A percentile compares a stretch with the other conserved stretches of the same genome.
These are phyloP conservation scores for Mythimna albipuncta DNA, from an alignment of 2,888 invertebrate species.

Conservation along the genomic window DNA sequence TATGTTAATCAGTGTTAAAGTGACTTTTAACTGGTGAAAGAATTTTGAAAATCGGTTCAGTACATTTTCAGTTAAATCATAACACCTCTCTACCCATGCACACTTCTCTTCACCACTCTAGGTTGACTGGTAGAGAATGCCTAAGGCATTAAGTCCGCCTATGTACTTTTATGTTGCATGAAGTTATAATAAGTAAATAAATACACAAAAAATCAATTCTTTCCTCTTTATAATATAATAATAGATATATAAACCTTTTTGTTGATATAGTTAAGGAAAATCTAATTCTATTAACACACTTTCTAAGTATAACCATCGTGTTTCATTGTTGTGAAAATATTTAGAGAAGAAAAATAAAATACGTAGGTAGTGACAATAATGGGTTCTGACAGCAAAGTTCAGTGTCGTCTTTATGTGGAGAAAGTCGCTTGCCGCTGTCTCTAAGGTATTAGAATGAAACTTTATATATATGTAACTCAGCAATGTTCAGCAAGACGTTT, in stretches of 20 bases:
- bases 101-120: too few species aligned
- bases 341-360: neutral
- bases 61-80: too few species aligned
- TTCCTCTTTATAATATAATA: too few species aligned
- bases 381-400: conserved; percentile 2
- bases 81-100: too few species aligned
- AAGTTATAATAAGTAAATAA: too few species aligned
- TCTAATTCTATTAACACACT: neutral
- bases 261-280: neutral
- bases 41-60: too few species aligned
- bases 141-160: too few species aligned
- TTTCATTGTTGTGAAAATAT: neutral
- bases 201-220: too few species aligned
- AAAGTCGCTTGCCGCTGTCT: neutral
- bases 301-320: neutral
- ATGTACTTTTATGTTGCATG: too few species aligned
- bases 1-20: too few species aligned
- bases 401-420: neutral
- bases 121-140: too few species aligned
- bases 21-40: too few species aligned
- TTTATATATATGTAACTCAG: neutral
- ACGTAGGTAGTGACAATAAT: neutral
- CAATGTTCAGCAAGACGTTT: neutral
- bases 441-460: neutral
- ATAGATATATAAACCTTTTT: neutral